A percentile compares a stretch with the other conserved stretches of the same genome.
phyloP scores from a whole-genome alignment of 92 coral and sea anemone genomes.

The Phenganax stokvisi region DNA sequence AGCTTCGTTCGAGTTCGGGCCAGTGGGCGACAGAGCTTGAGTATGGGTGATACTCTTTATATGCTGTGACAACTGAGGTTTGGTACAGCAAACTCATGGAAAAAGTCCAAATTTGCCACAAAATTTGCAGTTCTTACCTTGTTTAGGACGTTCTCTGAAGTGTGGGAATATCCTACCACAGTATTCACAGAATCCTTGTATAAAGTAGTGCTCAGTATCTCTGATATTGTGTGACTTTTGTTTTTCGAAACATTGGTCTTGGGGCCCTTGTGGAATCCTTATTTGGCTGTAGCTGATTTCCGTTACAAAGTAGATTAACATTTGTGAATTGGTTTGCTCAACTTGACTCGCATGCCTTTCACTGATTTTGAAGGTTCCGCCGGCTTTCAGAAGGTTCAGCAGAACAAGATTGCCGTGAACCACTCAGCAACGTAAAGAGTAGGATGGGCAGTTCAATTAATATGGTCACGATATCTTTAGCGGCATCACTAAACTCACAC shows the following conservation, averaged over 20 bases:
- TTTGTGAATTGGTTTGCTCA: constrained; percentile 11
- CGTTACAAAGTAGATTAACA: background rate
- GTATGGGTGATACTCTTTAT: constrained; percentile 14
- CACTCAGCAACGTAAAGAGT: constrained; percentile 45
- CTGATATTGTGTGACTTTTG: background rate
- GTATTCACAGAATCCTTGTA: constrained; percentile 21
- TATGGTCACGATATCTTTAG: constrained; percentile 6
- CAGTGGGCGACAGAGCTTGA: background rate
- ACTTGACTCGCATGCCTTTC: background rate
- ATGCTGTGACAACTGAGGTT: constrained; percentile 18
- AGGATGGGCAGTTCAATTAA: constrained; percentile 31
- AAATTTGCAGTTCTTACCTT: constrained; percentile 26
- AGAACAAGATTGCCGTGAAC: constrained; percentile 43
- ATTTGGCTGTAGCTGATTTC: constrained; percentile 20
- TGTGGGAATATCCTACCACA: constrained; percentile 37
- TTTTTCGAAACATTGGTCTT: constrained; percentile 15
- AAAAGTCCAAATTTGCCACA: constrained; percentile 31
- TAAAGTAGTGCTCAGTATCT: background rate
- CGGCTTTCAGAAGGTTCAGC: constrained; percentile 37
- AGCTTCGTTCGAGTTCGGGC: background rate
- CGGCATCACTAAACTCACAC: constrained; percentile 20
- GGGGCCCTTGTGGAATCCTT: constrained; percentile 17
- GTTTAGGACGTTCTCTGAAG: constrained; percentile 15
- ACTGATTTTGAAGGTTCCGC: constrained; percentile 49
- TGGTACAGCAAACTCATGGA: constrained; percentile 9